phyloP scores from a whole-genome alignment of 2,113 vertebrate genomes.

The Lonchura striata region DNA sequence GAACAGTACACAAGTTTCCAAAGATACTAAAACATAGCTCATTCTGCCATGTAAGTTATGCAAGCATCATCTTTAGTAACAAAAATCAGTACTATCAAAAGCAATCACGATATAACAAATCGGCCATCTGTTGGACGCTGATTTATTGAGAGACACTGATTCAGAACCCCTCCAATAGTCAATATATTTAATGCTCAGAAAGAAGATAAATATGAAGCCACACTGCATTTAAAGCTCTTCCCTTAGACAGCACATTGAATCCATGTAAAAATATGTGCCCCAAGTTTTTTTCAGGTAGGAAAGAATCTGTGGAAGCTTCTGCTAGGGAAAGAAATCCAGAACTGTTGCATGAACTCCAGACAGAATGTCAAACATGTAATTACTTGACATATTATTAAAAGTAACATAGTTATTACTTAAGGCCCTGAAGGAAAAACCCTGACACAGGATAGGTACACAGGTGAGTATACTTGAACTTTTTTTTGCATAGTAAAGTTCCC shows the following conservation, averaged over 20 bases:
- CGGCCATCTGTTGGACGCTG: not conserved
- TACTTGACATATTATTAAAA: not conserved
- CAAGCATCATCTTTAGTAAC: not conserved
- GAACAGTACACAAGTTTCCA: not conserved
- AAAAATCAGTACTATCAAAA: not conserved
- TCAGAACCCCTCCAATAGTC: not conserved
- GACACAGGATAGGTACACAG: not conserved
- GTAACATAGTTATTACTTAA: not conserved
- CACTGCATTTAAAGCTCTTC: not conserved
- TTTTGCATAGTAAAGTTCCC: not conserved
- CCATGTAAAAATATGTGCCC: not conserved
- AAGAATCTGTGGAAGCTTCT: slow-evolving; percentile 9
- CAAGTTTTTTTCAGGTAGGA: not conserved
- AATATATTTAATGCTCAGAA: not conserved
- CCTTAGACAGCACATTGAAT: not conserved
- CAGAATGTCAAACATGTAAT: not conserved
- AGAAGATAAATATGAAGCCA: not conserved
- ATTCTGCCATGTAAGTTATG: not conserved
- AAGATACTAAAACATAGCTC: not conserved
- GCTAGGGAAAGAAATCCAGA: not conserved
- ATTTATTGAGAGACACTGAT: not conserved
- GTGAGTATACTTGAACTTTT: not conserved
- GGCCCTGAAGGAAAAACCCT: not conserved
- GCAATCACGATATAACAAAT: not conserved
- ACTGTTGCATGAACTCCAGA: not conserved